Base-by-base conservation (phyloP, 2,888 invertebrate species). In the Tenthredo livida region DNA sequence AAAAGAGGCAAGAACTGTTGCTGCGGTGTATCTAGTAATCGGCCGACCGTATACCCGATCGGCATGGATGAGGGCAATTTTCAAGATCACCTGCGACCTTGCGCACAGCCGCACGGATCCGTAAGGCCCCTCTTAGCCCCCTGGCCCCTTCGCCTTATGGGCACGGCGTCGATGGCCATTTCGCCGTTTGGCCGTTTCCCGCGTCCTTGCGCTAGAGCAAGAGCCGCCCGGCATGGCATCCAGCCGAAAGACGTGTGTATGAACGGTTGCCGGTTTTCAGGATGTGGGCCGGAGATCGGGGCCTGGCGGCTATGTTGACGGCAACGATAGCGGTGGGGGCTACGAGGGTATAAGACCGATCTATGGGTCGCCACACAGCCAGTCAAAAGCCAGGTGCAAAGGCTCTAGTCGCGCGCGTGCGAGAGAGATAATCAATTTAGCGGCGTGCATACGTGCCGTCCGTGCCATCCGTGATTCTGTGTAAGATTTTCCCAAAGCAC, bases 361-460 rank as follows among this genome's bases (percentile, higher is more conserved):
- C 91, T 89, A 88, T 87, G 88, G 88, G 89, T 88, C 88, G 88
- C 89, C 88, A 89, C 88, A 89, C 88, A 92, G 90, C 88, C 92
- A 92, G 92, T 92, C 92, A 92, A 92, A 92, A 91, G 91, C 91
- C 92, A 91, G 89, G 91, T 92, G 91, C 90, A 91, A 89, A 90
- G 91, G 89, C 92, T 92, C 92, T 92, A 92, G 92, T 92, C 92
- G 92, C 92, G 90, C 89, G 89, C 87, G 91, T 92, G 92, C 92
- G 92, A 92, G 92, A 92, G 92, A 92, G 92, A 90, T 90, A 89
- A 90, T 90, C 90, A 88, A 89, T 88, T 87, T 89, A 80, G 15
- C 80, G 58, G 80, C 80, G 80, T 80, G 80, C 80, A 77, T 77
- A 77, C 89, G 90, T 87, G 89, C 88, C 89, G 90, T 89, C 87